Base-by-base conservation (phyloP, 2,113 vertebrate species). In the Chloropsis cyanopogon region DNA sequence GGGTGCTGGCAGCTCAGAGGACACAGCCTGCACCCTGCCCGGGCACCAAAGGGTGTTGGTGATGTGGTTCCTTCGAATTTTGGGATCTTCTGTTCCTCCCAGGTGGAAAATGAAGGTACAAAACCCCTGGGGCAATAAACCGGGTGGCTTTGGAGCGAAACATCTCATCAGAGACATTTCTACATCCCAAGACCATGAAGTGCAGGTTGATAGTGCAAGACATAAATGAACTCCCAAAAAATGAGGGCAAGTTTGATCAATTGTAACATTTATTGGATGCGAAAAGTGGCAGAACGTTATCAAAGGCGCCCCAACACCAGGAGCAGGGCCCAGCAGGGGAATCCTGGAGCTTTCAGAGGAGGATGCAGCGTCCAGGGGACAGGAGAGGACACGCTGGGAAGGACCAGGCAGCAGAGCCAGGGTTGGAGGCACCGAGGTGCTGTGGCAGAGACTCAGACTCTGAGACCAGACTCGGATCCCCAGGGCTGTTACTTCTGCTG, bases 381-480 rank as follows among this genome's bases (percentile, higher is more conserved):
- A 37, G 59, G 28, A 88, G 35, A n/a, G 10, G 23, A 65, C 25
- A 18, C 0, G 0, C 9, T 46, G 61, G 28, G 63, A 41, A 39
- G 70, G 75, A 63, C 5, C 6, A 37, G 31, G 23, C 6, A 9
- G 29, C 26, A 41, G 23, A 46, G 12, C 4, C 28, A 13, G 46
- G 35, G 11, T 14, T 49, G 56, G 26, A 52, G 17, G 15, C 9
- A 7, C 4, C 19, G 14, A 24, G 11, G 29, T 24, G 65, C 66
- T 23, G 2, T 2, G 14, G 61, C 12, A 56, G 12, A 28, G 9
- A 2, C 11, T 73, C 50, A 29, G 19, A 5, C n/a, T n/a, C n/a
- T n/a, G n/a, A n/a, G n/a, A n/a, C n/a, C 50, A 29, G 19, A 5
- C 0, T 6, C 0, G 1, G 7, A 52, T 4, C 4, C 12, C 2